phyloP scores from a whole-genome alignment of 2,797 vertebrate genomes.

The Fratercula arctica region DNA sequence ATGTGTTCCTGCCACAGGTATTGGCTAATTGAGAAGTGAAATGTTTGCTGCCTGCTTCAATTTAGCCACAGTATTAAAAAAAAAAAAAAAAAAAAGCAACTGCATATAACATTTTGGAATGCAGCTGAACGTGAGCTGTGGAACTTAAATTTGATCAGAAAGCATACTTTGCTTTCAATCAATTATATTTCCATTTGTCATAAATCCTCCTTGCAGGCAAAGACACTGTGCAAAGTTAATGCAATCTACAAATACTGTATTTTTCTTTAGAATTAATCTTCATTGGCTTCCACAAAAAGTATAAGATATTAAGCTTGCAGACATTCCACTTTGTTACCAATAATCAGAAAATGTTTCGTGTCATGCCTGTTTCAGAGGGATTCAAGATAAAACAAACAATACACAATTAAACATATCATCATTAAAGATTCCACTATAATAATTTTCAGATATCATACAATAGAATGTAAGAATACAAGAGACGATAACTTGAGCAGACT shows the following conservation, averaged over 20 bases:
- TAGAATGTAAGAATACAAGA: neutral
- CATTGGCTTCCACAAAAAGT: neutral
- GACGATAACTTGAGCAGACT: neutral
- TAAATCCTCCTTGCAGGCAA: neutral
- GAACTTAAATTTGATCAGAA: neutral
- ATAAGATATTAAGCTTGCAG: neutral
- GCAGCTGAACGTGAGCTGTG: neutral
- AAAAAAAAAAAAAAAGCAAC: neutral
- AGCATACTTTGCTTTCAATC: neutral
- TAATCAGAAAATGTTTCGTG: neutral
- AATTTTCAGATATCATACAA: neutral
- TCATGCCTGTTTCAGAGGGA: neutral
- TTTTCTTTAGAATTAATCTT: neutral
- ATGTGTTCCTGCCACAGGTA: neutral
- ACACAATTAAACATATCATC: neutral
- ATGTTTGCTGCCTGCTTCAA: neutral
- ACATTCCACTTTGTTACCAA: neutral
- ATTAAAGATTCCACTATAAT: neutral
- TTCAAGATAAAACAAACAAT: neutral
- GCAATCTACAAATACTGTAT: neutral
- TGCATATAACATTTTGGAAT: neutral
- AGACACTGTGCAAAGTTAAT: neutral
- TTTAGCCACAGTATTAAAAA: neutral
- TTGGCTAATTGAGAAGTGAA: neutral
- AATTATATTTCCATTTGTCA: constrained; percentile 19